Base-by-base conservation (phyloP, 2,888 invertebrate genomes). In the Ethmia dodecea region DNA sequence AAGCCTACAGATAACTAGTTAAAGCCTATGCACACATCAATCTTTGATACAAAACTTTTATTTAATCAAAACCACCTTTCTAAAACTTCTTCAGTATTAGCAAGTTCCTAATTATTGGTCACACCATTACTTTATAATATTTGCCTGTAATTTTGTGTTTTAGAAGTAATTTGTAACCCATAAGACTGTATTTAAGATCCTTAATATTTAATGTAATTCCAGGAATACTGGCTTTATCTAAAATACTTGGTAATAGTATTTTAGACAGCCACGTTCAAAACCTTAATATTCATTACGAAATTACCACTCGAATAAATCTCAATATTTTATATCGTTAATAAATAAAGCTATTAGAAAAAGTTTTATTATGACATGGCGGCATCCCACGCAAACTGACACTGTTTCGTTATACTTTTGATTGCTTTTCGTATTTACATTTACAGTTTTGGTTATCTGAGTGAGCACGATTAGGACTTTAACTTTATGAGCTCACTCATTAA, bases 381-480 rank as follows among this genome's bases (percentile, higher is more conserved):
- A 38, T 55, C 71, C 73, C 67, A 74, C 74, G 66, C 69, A 56
- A 59, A 58, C 49, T 26, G 10, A 37, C 32, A 41, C 11, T 12
- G 51, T 61, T 62, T 57, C 57, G 57, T 62, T 59, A 58, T 61
- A 59, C 48, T 56, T 67, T 65, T 64, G 63, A 63, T 68, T 70
- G 45, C 42, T 50, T 39, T 47, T 46, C 41, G 28, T 42, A 42
- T 39, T 36, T 55, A 61, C 61, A 59, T 70, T 70, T 68, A 70
- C 56, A 60, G 58, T 63, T 65, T 65, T 54, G 47, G 53, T 65
- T 68, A 62, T 60, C 67, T 67, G 66, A 70, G 71, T 66, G 66
- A 65, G 70, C 70, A 71, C 65, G 69, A 61, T 62, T 54, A 63
- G 51, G 49, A 50, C 52, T 58, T 60, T 47, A 40, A 48, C 49